phyloP scores from a whole-genome alignment of 2,888 invertebrate genomes.

The Athalia cordata region DNA sequence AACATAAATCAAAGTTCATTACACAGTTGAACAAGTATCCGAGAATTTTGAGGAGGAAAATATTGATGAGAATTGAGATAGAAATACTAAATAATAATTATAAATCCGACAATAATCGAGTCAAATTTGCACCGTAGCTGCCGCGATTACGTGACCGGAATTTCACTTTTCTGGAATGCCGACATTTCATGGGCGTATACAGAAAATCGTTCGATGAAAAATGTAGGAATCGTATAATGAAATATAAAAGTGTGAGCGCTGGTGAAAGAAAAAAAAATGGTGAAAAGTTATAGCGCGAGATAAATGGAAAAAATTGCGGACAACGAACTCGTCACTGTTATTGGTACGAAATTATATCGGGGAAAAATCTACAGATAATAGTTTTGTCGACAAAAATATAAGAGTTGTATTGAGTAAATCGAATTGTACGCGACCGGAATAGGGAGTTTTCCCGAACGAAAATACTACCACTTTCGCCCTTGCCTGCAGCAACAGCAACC shows the following conservation, averaged over 20 bases:
- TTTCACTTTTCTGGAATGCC: no score
- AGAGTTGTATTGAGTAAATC: slow-evolving; percentile 39
- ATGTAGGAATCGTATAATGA: not conserved
- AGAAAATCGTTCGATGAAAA: no score
- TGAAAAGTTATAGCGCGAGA: not conserved
- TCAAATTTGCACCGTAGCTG: no score
- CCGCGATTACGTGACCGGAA: no score
- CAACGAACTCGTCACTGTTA: not conserved
- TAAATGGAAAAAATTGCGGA: not conserved
- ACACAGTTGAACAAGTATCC: no score
- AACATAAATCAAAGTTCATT: no score
- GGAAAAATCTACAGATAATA: not conserved
- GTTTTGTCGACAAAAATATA: not conserved
- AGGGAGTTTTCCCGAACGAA: slow-evolving; percentile 7
- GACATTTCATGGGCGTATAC: no score
- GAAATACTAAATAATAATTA: no score
- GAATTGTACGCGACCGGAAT: slow-evolving; percentile 11
- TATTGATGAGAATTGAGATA: no score
- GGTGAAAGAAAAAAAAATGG: not conserved
- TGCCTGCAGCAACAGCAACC: not conserved
- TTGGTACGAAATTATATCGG: slow-evolving; percentile 14
- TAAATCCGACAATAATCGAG: no score
- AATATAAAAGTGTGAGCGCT: not conserved
- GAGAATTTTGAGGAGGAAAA: no score
- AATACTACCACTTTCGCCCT: slow-evolving; percentile 31